These are phyloP conservation scores for Dasypus novemcinctus DNA, from an alignment of 2,113 vertebrate species.

Conservation along the genomic window DNA sequence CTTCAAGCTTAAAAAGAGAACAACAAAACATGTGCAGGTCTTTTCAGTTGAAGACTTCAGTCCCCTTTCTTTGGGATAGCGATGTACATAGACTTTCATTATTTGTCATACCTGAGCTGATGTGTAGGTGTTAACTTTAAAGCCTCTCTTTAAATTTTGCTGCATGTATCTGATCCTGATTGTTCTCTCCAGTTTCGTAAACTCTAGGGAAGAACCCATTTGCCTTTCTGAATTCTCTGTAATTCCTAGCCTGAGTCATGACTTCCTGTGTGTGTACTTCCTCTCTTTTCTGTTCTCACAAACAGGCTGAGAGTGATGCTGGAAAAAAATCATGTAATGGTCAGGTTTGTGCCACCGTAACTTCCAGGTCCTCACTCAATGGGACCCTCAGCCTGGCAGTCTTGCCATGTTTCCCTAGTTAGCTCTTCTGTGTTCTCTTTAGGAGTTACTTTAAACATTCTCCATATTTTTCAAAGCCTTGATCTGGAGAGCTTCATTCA, in stretches of 20 bases:
- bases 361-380: neutral
- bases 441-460: neutral
- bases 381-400: rapidly evolving
- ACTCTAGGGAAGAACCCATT: neutral
- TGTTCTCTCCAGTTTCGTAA: neutral
- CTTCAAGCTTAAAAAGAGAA: neutral
- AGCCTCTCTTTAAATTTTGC: neutral
- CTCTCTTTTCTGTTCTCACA: neutral
- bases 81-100: neutral
- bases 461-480: neutral
- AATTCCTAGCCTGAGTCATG: neutral
- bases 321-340: neutral
- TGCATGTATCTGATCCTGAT: neutral
- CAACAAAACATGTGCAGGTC: neutral
- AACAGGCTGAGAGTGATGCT: neutral
- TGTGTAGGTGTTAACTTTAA: neutral
- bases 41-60: neutral
- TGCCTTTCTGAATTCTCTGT: neutral
- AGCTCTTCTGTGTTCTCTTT: neutral
- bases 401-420: neutral
- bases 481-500: neutral
- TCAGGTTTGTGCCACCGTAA: neutral
- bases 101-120: neutral
- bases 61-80: neutral
- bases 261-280: neutral